Conservation (phyloP, 2,888 invertebrate genomes). For the Acrobasis suavella region DNA sequence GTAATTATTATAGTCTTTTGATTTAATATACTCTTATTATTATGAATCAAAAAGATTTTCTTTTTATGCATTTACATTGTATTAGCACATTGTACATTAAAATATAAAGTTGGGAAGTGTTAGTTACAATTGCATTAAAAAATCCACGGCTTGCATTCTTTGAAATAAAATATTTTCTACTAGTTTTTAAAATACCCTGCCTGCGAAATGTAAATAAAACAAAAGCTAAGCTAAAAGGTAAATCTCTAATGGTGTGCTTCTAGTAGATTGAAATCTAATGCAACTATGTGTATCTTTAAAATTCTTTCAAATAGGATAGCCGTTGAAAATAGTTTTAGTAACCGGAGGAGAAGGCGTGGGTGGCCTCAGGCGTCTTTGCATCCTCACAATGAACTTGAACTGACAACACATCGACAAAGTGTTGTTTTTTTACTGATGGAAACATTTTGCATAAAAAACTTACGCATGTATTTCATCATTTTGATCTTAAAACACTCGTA, state of each 20-base stretch:
- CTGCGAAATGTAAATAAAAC: neutral
- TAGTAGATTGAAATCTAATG: neutral
- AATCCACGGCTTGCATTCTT: neutral
- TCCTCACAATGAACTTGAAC: conserved; percentile 39
- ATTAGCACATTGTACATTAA: no score
- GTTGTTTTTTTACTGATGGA: neutral
- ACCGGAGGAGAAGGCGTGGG: conserved; percentile 37
- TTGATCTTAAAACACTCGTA: no score
- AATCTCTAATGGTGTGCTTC: neutral
- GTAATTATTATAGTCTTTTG: neutral
- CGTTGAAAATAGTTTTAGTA: conserved; percentile 39
- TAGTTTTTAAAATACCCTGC: neutral
- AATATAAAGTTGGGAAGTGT: no score
- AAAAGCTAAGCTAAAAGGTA: neutral
- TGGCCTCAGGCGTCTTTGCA: conserved; percentile 30
- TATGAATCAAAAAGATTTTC: no score
- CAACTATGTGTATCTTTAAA: neutral
- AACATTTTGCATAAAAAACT: no score
- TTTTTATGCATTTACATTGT: no score
- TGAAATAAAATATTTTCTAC: neutral
- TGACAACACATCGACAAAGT: neutral
- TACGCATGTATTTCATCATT: no score
- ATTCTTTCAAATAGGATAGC: conserved; percentile 31
- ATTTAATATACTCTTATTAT: no score
- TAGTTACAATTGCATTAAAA: no score